phyloP scores from a whole-genome alignment of 1,140 invertebrate species.

The Octopus sinensis region DNA sequence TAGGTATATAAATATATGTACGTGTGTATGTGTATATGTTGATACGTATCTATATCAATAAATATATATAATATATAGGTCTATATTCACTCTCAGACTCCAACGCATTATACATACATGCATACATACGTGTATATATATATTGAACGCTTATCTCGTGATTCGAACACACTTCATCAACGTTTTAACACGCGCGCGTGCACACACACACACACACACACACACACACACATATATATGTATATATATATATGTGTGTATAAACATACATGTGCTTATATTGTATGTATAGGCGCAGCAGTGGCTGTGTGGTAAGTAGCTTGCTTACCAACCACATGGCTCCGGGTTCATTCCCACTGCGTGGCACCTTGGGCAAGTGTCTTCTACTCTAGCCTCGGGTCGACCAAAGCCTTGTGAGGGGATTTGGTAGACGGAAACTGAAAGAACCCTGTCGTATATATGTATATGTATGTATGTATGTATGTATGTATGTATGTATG shows the following conservation, averaged over 20 bases:
- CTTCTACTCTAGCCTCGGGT: too few species aligned
- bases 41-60: neutral
- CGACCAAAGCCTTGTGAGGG: neutral
- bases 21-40: neutral
- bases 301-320: too few species aligned
- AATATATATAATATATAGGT: neutral
- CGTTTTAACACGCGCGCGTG: neutral
- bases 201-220: constrained; percentile 6
- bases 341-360: too few species aligned
- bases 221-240: constrained; percentile 17
- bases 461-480: constrained; percentile 21
- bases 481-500: constrained; percentile 20
- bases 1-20: neutral
- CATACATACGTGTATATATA: neutral
- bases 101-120: neutral
- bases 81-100: neutral
- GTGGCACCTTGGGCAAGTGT: too few species aligned
- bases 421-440: constrained; percentile 13
- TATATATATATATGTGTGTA: constrained; percentile 20
- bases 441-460: constrained; percentile 17
- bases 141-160: neutral
- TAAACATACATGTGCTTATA: neutral
- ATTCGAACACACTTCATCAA: neutral
- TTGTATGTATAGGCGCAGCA: constrained; percentile 17
- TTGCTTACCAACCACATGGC: too few species aligned